These are phyloP conservation scores for Zonitis immaculata DNA, from an alignment of 2,888 invertebrate genomes.

Conservation along the genomic window DNA sequence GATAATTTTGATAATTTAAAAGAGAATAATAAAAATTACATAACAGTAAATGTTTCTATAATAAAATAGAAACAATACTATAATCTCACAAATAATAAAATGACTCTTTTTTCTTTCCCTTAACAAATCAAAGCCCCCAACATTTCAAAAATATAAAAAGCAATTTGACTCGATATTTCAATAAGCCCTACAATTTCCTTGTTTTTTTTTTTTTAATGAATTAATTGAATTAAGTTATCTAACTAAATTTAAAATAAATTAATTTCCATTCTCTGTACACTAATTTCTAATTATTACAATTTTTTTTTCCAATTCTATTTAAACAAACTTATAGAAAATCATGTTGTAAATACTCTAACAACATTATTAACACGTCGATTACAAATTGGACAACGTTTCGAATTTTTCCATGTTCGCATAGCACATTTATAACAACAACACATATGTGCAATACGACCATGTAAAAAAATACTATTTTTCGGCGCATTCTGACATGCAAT, in stretches of 20 bases:
- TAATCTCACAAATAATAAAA: conserved; percentile 4
- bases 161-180: too few species aligned
- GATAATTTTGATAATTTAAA: background rate
- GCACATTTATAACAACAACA: conserved; percentile 70
- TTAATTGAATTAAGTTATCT: conserved; percentile 7
- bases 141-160: conserved; percentile 5
- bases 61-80: conserved; percentile 12
- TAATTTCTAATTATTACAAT: conserved; percentile 3
- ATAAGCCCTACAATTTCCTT: too few species aligned
- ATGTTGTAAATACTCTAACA: conserved; percentile 53
- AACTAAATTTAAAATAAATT: conserved; percentile 12
- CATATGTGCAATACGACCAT: conserved; percentile 61
- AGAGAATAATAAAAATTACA: too few species aligned
- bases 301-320: background rate
- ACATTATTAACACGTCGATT: conserved; percentile 65
- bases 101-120: background rate
- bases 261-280: conserved; percentile 12
- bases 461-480: conserved; percentile 65
- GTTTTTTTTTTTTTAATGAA: too few species aligned
- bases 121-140: background rate
- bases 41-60: conserved; percentile 8
- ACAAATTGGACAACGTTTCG: conserved; percentile 64
- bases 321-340: conserved; percentile 8
- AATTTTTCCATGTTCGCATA: conserved; percentile 59
- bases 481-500: conserved; percentile 59